phyloP scores from a whole-genome alignment of 2,797 vertebrate species.

The Cyprinodon diabolis region DNA sequence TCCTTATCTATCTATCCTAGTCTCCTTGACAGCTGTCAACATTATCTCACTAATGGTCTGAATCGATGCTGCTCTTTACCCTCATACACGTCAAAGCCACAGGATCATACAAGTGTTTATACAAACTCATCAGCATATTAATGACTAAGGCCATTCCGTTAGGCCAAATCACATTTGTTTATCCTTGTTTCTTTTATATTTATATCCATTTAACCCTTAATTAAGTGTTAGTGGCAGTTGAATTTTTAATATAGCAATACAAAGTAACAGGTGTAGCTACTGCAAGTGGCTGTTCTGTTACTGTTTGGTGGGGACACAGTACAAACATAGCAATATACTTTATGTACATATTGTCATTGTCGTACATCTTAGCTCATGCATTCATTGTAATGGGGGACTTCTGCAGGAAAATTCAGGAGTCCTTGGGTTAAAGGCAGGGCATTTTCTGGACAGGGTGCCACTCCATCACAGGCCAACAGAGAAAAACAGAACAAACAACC shows the following conservation, averaged over 20 bases:
- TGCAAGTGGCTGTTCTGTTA: background rate
- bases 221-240: background rate
- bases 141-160: conserved; percentile 4
- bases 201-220: background rate
- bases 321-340: background rate
- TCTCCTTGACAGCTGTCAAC: conserved; percentile 56
- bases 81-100: conserved; percentile 43
- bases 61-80: conserved; percentile 58
- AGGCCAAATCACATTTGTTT: background rate
- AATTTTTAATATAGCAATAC: background rate
- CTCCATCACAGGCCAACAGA: background rate
- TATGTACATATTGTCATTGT: background rate
- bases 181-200: background rate
- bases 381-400: background rate
- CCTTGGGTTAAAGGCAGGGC: background rate
- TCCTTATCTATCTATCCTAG: conserved; percentile 26
- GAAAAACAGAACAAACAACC: background rate
- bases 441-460: background rate
- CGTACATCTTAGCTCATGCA: background rate
- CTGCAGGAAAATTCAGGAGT: background rate
- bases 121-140: conserved; percentile 43
- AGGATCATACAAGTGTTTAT: conserved; percentile 45
- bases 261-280: background rate
- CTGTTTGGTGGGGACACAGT: background rate
- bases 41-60: conserved; percentile 67